Base-by-base conservation (phyloP, 2,888 invertebrate genomes). In the Ennomos fuscantarius region DNA sequence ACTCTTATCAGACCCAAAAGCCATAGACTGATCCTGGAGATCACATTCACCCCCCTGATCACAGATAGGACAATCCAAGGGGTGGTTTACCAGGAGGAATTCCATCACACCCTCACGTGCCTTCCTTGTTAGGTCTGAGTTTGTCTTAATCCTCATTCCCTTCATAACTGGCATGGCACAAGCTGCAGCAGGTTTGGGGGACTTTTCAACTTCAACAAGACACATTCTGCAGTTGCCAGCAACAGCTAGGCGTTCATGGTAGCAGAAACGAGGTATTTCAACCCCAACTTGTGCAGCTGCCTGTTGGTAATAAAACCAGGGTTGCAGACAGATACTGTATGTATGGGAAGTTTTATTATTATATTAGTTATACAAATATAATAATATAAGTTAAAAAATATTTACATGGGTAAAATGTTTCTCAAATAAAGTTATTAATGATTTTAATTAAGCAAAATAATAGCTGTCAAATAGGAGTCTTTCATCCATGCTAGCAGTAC, bases 81-180 rank as follows among this genome's bases (percentile, higher is more conserved):
- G 99, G 89, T 99, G 99, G 81, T 99, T 99, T 61, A 99, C 97
- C 32, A 99, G 93, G 43, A 99, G 92, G 83, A 99, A 99, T 89
- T 99, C 99, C 99, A 99, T 99, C 0, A 99, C 99, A 71, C 99
- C 93, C 70, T 94, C 94, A 9, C 94, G 90, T 0, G 95, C 95
- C 81, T 96, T 91, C 63, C 94, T 94, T 0, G 98, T 98, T 90
- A 99, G 93, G 71, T 98, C 98, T 0, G 99, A 99, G 84, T 99
- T 97, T 13, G 99, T 99, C 86, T 99, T 99, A 13, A 99, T 95
- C 68, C 97, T 95, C 99, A 98, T 98, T n/a, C 99, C 99, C 87
- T 99, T 99, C 99, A 99, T 99, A 0, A 99, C 99, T 0, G 99
- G 99, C 99, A 99, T 99, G 10, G 99, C 99, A 87, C 99, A 99